phyloP scores from a whole-genome alignment of 2,113 vertebrate genomes.

The Hydrochoerus hydrochaeris region DNA sequence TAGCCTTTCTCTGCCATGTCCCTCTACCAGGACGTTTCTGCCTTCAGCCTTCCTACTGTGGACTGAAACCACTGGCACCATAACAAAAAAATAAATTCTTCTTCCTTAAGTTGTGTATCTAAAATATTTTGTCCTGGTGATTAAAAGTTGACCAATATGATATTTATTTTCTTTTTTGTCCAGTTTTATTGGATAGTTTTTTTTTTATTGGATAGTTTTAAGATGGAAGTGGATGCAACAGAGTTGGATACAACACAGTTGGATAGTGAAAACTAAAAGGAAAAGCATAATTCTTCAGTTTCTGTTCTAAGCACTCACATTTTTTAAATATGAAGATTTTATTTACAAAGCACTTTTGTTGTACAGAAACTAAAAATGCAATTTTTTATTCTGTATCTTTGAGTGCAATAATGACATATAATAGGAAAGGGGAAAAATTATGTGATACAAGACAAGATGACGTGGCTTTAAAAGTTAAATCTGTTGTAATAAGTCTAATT shows the following conservation, averaged over 20 bases:
- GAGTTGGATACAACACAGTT: neutral
- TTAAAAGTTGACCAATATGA: neutral
- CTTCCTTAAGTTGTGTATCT: neutral
- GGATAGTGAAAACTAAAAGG: neutral
- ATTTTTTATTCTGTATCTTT: neutral
- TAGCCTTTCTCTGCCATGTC: neutral
- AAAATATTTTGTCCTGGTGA: neutral
- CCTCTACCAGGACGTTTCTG: neutral
- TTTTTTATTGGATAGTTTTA: neutral
- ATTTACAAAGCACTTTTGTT: too few species aligned
- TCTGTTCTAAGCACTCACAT: neutral
- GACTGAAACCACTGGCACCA: neutral
- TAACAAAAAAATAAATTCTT: neutral
- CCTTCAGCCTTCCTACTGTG: neutral
- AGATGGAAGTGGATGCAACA: neutral
- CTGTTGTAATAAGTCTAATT: neutral
- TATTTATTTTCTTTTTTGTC: neutral
- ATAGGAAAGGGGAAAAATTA: neutral
- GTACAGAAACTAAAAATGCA: neutral
- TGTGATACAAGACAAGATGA: neutral
- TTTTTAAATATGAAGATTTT: too few species aligned
- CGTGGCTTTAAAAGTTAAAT: neutral
- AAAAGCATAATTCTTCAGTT: neutral
- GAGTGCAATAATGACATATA: neutral
- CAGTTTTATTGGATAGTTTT: neutral